These are phyloP conservation scores for Cantharis lateralis DNA, from an alignment of 2,888 invertebrate genomes.

Conservation along the genomic window DNA sequence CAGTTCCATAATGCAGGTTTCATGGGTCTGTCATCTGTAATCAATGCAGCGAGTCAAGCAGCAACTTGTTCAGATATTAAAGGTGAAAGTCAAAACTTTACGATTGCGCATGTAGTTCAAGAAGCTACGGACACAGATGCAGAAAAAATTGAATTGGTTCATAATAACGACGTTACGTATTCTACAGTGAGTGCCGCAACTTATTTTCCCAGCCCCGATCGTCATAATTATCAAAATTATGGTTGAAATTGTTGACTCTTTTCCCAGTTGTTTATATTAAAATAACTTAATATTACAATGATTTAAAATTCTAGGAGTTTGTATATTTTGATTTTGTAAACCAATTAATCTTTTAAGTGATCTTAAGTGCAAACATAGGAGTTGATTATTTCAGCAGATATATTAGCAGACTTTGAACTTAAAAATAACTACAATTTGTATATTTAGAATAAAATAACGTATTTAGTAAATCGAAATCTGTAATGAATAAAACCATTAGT, in stretches of 20 bases:
- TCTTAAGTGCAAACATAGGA: background rate
- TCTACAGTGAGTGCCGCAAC: conserved; percentile 21
- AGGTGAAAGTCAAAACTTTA: conserved; percentile 31
- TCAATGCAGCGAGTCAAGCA: conserved; percentile 21
- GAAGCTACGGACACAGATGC: conserved; percentile 24
- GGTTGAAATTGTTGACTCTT: conserved; percentile 8
- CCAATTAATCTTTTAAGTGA: background rate
- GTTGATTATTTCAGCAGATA: background rate
- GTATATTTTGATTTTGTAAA: background rate
- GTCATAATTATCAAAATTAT: conserved; percentile 38
- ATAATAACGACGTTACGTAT: conserved; percentile 19
- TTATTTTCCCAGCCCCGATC: conserved; percentile 24
- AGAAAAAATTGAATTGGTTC: conserved; percentile 20
- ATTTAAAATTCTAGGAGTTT: background rate
- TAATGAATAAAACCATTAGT: background rate
- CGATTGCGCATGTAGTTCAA: conserved; percentile 26
- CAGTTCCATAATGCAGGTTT: conserved; percentile 40
- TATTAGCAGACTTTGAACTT: background rate
- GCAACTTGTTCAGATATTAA: conserved; percentile 7
- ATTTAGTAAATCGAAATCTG: background rate
- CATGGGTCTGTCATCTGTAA: conserved; percentile 29
- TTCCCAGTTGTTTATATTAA: background rate
- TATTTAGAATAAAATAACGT: background rate
- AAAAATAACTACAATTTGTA: background rate
- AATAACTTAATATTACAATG: background rate